Base-by-base conservation (phyloP, 2,113 vertebrate species). In the Mus pahari region DNA sequence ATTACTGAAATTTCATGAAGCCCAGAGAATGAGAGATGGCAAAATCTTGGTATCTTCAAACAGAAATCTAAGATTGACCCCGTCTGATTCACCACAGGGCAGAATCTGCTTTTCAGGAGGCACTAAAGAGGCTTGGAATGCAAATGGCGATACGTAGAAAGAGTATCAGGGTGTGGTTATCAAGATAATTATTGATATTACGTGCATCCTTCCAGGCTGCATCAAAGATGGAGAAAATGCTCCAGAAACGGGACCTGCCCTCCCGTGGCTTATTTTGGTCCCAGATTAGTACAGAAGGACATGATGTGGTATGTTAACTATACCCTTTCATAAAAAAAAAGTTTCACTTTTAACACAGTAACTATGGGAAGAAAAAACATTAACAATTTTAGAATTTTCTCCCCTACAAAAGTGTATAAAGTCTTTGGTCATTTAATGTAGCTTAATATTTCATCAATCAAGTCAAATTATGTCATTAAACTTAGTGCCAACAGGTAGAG, bases 241-340 rank as follows among this genome's bases (percentile, higher is more conserved):
- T 81, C 31, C 42, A 86, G 64, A 28, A 93, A 94, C 64, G 50
- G 58, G 4, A 3, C 26, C 26, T 3, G 60, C 87, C 92, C 86
- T 68, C 42, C 33, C 83, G 4, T 90, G 58, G 19, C 91, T 83
- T 92, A 94, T 94, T 95, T 96, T 90, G 33, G 4, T 10, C 26
- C 14, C 31, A 42, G 5, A 3, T 71, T 68, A 91, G 20, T 90
- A 53, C 10, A 77, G 60, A 88, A 88, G 17, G 3, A 28, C 5
- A 50, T 81, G 53, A 48, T 93, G 33, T 24, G 77, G 0, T 55
- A 5, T 91, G 24, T 36, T 75, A 94, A 10, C 50, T 70, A 8
- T 71, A 75, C 42, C 78, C 8, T 74, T 70, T 83, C 58, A 17
- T 55, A 26, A 2, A 60, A 82, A 81, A 58, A 13, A 50, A 77